Evolutionary conservation across 2,113 vertebrate genomes (phyloP).

Genomic region (Gopherus evgoodei): DNA sequence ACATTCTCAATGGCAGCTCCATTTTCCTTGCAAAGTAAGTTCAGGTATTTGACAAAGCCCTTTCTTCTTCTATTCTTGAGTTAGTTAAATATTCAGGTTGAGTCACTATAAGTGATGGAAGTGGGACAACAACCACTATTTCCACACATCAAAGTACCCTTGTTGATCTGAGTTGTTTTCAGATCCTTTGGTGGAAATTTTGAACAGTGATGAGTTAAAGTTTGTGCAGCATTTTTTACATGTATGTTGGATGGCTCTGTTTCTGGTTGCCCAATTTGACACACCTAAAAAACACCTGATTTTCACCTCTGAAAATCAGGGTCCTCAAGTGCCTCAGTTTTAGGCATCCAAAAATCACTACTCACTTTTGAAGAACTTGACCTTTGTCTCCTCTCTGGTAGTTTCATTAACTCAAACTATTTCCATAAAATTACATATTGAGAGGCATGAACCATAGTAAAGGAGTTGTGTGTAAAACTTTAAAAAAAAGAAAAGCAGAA

Average conservation of each 20-base stretch:
- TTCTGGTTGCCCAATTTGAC: neutral
- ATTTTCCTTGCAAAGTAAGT: neutral
- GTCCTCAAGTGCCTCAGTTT: neutral
- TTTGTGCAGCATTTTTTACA: neutral
- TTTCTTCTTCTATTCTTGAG: neutral
- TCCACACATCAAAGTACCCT: neutral
- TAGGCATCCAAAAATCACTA: neutral
- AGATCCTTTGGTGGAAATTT: neutral
- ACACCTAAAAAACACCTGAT: neutral
- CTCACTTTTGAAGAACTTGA: neutral
- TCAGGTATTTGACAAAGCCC: neutral
- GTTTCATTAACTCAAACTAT: neutral
- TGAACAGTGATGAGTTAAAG: neutral
- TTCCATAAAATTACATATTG: neutral
- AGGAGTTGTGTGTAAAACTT: neutral
- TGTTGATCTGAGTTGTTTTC: neutral
- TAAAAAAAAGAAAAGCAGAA: neutral
- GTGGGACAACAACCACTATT: fast-evolving
- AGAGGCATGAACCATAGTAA: neutral
- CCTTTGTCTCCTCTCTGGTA: neutral
- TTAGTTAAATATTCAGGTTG: neutral
- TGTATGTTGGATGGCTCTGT: neutral
- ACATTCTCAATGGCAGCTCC: neutral
- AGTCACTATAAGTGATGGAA: neutral
- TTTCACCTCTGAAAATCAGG: neutral